Evolutionary conservation across 1,140 invertebrate genomes (phyloP).

Genomic region (Drosophila athabasca): DNA sequence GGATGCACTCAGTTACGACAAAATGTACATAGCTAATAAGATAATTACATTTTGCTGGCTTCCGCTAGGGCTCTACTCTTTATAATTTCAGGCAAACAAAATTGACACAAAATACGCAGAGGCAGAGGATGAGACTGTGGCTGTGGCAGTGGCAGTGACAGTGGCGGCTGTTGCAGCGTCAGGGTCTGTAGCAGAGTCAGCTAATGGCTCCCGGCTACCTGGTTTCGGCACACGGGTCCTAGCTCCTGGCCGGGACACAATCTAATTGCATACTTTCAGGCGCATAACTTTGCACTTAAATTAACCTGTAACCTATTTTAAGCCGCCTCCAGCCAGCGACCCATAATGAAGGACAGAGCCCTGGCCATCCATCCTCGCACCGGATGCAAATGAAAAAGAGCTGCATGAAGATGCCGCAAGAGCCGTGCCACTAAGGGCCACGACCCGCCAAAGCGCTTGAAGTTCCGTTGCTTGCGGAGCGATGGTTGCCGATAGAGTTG

Average conservation of each 20-base stretch:
- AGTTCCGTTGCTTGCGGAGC: slow-evolving; percentile 31
- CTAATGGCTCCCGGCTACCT: background rate
- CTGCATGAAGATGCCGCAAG: slow-evolving; percentile 48
- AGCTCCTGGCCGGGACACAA: slow-evolving; percentile 52
- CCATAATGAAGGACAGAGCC: slow-evolving; percentile 71
- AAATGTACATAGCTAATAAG: slow-evolving; percentile 62
- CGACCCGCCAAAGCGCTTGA: slow-evolving; percentile 56
- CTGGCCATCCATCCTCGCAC: slow-evolving; percentile 8
- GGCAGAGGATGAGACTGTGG: background rate
- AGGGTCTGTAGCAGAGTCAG: background rate
- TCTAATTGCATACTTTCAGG: slow-evolving; percentile 75
- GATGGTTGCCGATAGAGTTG: background rate
- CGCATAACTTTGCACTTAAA: slow-evolving; percentile 81
- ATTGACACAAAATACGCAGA: slow-evolving; percentile 27
- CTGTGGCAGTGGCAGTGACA: too few species aligned
- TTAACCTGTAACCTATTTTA: slow-evolving; percentile 80
- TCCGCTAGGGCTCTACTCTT: slow-evolving; percentile 15
- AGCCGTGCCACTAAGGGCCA: slow-evolving; percentile 64
- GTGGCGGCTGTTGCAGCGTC: background rate
- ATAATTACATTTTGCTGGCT: slow-evolving; percentile 69
- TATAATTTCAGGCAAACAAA: slow-evolving; percentile 73
- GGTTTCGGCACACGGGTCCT: background rate
- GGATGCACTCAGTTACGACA: slow-evolving; percentile 31
- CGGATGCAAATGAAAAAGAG: slow-evolving; percentile 77
- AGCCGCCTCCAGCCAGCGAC: slow-evolving; percentile 42